These are phyloP conservation scores for Prenolepis imparis DNA, from an alignment of 2,888 invertebrate genomes.

Conservation along the genomic window DNA sequence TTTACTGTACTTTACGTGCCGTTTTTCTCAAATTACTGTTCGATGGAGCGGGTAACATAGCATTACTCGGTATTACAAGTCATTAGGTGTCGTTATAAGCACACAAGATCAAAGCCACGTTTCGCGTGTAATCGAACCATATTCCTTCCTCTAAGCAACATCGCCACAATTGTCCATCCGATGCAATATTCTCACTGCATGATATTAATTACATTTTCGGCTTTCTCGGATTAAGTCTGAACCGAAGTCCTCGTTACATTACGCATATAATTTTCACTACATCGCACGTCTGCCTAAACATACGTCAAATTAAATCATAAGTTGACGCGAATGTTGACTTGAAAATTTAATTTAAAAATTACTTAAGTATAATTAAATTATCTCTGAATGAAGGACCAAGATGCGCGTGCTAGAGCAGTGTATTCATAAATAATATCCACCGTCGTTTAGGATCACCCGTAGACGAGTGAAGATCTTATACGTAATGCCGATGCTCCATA, in stretches of 20 bases:
- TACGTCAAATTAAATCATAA: background rate
- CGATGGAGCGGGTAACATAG: background rate
- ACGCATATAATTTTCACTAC: background rate
- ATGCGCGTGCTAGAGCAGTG: background rate
- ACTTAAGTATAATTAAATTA: constrained; percentile 22
- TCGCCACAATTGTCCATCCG: constrained; percentile 53
- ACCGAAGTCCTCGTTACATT: background rate
- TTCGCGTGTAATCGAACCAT: constrained; percentile 60
- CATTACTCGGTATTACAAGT: constrained; percentile 31
- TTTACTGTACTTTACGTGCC: constrained; percentile 20
- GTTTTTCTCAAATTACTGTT: constrained; percentile 41
- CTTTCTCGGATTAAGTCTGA: background rate
- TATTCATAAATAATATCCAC: constrained; percentile 43
- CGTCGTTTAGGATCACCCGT: background rate
- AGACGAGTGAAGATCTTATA: constrained; percentile 27
- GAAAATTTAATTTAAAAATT: background rate
- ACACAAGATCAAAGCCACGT: constrained; percentile 65
- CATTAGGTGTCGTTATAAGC: constrained; percentile 48
- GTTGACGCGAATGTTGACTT: background rate
- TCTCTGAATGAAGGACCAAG: background rate
- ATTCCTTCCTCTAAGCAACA: constrained; percentile 57
- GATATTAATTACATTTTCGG: background rate
- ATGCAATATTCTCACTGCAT: constrained; percentile 54
- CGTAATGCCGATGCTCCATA: constrained; percentile 10
- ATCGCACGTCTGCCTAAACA: background rate